Conservation (phyloP, 23 tunicate genomes). For the Oikopleura dioica region DNA sequence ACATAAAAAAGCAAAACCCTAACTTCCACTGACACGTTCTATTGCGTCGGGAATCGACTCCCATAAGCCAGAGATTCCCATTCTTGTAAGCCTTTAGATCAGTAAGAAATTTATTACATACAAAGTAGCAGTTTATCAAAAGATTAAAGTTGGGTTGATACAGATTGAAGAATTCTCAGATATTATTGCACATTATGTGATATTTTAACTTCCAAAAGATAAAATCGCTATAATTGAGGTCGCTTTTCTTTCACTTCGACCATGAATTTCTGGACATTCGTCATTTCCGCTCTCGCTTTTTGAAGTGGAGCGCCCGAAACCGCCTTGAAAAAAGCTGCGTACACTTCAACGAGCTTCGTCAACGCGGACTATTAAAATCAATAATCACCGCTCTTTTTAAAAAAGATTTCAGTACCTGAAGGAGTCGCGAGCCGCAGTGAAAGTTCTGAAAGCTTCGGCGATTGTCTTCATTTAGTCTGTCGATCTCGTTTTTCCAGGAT, state of each 20-base stretch:
- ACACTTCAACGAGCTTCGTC: constrained; percentile 54
- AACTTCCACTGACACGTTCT: no score
- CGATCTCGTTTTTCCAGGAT: no score
- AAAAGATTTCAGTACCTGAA: no score
- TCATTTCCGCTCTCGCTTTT: constrained; percentile 43
- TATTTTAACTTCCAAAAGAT: background rate
- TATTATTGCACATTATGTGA: no score
- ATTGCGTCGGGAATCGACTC: no score
- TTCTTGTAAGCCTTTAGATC: no score
- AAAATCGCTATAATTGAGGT: constrained; percentile 35
- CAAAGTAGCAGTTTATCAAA: no score
- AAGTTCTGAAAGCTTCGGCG: background rate
- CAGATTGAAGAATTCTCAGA: no score
- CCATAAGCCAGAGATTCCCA: no score
- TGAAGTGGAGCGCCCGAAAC: constrained; percentile 46
- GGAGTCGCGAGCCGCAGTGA: background rate
- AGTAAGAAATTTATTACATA: no score
- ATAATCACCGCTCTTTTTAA: background rate
- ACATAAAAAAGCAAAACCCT: no score
- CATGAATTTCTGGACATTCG: constrained; percentile 74
- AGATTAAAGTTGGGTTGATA: no score
- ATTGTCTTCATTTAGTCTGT: background rate
- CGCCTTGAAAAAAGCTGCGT: constrained; percentile 64
- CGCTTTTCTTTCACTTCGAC: constrained; percentile 84
- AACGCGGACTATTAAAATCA: constrained; percentile 31